Conservation (phyloP, 2,888 invertebrate genomes). For the Polydrusus tereticollis region DNA sequence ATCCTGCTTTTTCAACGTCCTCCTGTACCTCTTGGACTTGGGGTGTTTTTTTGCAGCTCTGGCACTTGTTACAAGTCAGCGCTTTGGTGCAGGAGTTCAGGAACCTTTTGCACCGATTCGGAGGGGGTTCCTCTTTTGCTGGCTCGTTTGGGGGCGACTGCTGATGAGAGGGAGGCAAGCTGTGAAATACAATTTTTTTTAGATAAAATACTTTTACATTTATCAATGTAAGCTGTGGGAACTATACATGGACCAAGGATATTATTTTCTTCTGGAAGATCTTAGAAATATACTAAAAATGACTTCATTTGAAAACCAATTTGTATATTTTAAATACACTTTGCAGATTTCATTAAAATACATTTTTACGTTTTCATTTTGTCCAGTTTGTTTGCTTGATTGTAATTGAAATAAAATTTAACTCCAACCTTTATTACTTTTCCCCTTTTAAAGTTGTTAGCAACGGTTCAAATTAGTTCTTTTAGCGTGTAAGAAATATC, state of each 20-base stretch:
- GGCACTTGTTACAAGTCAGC: conserved; percentile 55
- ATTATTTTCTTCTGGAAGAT: too few relatives aligned
- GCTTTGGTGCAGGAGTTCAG: conserved; percentile 57
- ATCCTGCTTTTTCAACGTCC: conserved; percentile 61
- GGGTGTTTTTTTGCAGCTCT: conserved; percentile 35
- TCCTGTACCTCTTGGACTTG: conserved; percentile 21
- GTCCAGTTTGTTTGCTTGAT: not conserved
- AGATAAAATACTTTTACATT: too few relatives aligned
- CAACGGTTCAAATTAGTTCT: conserved; percentile 7
- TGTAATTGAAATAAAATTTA: not conserved
- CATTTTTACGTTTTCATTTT: not conserved
- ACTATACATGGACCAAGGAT: too few relatives aligned
- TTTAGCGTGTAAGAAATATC: conserved; percentile 38
- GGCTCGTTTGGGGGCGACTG: conserved; percentile 52
- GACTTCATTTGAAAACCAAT: too few relatives aligned
- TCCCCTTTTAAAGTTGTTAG: not conserved
- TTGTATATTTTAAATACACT: too few relatives aligned
- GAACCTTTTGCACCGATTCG: conserved; percentile 57
- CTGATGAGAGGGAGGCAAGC: conserved; percentile 57
- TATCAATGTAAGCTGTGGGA: too few relatives aligned
- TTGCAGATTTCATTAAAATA: too few relatives aligned
- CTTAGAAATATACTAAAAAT: too few relatives aligned
- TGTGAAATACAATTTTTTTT: too few relatives aligned
- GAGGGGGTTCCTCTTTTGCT: conserved; percentile 52
- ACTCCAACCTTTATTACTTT: not conserved